A percentile compares a stretch with the other conserved stretches of the same genome.
Evolutionary conservation across 1,140 invertebrate species (phyloP).

Genomic region (Cydia pomonella): DNA sequence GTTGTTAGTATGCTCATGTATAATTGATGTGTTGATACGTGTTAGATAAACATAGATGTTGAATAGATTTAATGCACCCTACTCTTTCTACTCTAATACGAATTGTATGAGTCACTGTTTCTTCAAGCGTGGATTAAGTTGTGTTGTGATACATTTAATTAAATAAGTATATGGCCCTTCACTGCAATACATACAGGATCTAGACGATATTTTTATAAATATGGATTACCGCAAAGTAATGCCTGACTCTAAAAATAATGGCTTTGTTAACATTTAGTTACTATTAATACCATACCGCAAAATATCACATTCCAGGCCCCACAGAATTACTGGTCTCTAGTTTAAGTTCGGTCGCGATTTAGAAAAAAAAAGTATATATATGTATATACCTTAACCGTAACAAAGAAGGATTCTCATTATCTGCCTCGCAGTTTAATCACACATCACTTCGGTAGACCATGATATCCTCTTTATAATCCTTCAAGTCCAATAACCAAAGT

Average conservation of each 20-base stretch:
- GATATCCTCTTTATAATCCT: background rate
- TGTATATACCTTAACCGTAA: too few species aligned
- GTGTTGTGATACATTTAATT: background rate
- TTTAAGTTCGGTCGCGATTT: too few species aligned
- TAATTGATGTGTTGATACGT: conserved; percentile 11
- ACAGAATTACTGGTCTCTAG: too few species aligned
- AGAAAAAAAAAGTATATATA: too few species aligned
- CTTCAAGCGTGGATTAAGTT: background rate
- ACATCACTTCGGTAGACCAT: background rate
- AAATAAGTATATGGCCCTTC: background rate
- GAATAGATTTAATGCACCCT: conserved; percentile 8
- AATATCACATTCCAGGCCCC: too few species aligned
- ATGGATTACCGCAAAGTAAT: too few species aligned
- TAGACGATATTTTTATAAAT: background rate
- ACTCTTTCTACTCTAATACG: background rate
- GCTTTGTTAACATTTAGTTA: too few species aligned
- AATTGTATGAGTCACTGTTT: conserved; percentile 1
- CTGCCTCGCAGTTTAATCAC: background rate
- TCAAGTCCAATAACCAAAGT: background rate
- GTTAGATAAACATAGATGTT: conserved; percentile 5
- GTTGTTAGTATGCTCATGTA: background rate
- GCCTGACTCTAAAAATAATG: too few species aligned
- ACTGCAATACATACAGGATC: background rate
- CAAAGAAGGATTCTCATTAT: too few species aligned
- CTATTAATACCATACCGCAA: too few species aligned